Base-by-base conservation (phyloP, 1,140 invertebrate genomes). In the Caenorhabditis brenneri region DNA sequence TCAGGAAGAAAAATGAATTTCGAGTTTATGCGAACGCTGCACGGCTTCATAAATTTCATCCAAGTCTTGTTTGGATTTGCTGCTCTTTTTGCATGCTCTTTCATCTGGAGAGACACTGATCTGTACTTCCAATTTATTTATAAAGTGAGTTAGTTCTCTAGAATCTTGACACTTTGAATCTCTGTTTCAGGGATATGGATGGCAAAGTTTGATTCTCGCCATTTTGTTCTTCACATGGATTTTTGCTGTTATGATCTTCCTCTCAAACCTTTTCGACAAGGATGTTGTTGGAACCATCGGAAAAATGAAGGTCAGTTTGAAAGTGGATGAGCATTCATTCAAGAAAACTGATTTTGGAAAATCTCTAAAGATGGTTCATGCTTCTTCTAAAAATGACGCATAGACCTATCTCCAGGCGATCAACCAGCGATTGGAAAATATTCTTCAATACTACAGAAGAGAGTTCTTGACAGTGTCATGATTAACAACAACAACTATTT, bases 161-260 rank as follows among this genome's bases (percentile, higher is more conserved):
- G 12, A 81, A 60, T 1, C 7, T 31, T 19, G 42, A 6, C 1
- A 31, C 15, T 15, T 0, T 0, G 2, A 36, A 51, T 1, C 31
- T 55, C 22, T 33, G 2, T 65, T 82, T 69, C 36, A 82, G 81
- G 58, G 60, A 15, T 82, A 39, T 49, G 81, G 81, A 27, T 82
- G 81, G 81, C 81, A 82, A 55, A 82, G 33, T 19, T 15, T 82
- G n/a, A 74, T 82, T 39, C 42, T 82, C 10, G 81, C 81, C 2
- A 69, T 82, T 46, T 33, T 82, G 31, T 82, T 82, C 60, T 48
- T 82, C 81, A 82, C 81, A 15, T 82, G 81, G 81, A 65, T 82
- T 39, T 82, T 82, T 39, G 81, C 81, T 27, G n/a, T 82, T 12
- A 69, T 82, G 36, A 36, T 82, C 3, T 69, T 82, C 60, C 29